These are phyloP conservation scores for Sminthurides bifidus DNA, from an alignment of 1,140 invertebrate genomes.

Conservation along the genomic window DNA sequence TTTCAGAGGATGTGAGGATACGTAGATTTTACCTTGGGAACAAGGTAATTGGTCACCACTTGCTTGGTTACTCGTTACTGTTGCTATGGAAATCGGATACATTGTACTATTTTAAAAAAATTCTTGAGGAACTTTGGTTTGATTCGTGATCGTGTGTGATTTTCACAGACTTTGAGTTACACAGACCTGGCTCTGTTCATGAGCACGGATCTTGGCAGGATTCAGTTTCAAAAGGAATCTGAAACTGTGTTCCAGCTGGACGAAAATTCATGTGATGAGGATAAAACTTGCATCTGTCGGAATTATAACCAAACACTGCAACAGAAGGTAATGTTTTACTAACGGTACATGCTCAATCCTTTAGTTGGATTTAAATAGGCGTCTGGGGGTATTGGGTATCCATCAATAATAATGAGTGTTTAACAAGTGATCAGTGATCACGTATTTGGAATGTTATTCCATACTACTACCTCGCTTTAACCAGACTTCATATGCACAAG, in stretches of 20 bases:
- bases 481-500: too few species aligned
- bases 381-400: too few species aligned
- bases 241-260: constrained; percentile 8
- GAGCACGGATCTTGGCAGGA: constrained; percentile 12
- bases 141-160: too few species aligned
- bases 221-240: constrained; percentile 24
- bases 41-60: constrained; percentile 10
- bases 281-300: constrained; percentile 19
- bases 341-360: too few species aligned
- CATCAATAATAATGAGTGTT: too few species aligned
- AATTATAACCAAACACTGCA: constrained; percentile 16
- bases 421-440: too few species aligned
- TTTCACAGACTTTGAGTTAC: constrained; percentile 20
- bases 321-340: constrained; percentile 10
- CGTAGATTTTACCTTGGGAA: constrained; percentile 28
- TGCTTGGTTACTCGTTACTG: constrained; percentile 16
- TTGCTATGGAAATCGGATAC: too few species aligned
- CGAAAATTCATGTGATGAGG: not conserved
- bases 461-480: too few species aligned
- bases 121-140: too few species aligned
- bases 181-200: constrained; percentile 20
- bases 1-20: constrained; percentile 23
- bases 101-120: too few species aligned
- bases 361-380: too few species aligned
- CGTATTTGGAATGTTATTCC: too few species aligned